Conservation (phyloP, 2,113 vertebrate species). For the Centropristis striata region DNA sequence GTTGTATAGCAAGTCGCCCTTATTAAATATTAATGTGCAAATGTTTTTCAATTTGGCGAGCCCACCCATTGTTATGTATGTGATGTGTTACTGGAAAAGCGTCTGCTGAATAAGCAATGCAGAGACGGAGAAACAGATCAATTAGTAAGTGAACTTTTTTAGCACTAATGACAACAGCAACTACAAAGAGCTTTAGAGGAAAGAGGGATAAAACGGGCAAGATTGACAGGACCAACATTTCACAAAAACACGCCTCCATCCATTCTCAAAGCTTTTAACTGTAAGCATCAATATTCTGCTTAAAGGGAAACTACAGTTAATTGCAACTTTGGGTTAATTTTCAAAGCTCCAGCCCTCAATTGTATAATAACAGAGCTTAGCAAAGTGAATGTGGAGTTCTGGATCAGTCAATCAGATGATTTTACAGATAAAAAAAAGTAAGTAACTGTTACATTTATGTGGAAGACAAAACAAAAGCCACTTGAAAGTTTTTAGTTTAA, state of each 20-base stretch:
- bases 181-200: neutral
- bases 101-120: conserved; percentile 31
- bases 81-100: conserved; percentile 30
- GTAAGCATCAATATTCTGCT: neutral
- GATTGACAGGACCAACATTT: conserved; percentile 1
- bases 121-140: conserved; percentile 14
- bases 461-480: no score
- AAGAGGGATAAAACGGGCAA: neutral
- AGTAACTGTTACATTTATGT: no score
- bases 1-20: conserved; percentile 16
- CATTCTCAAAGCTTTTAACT: neutral
- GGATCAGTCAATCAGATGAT: neutral
- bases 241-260: neutral
- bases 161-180: neutral
- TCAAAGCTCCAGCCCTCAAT: neutral
- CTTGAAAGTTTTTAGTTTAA: no score
- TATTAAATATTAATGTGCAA: conserved; percentile 46
- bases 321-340: neutral
- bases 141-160: neutral
- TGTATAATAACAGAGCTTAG: neutral
- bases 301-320: neutral
- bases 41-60: conserved; percentile 35
- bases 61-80: conserved; percentile 30
- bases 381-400: neutral
- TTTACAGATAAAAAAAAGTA: neutral